Evolutionary conservation across 2,113 vertebrate species (phyloP).

Genomic region (Synchiropus splendidus): DNA sequence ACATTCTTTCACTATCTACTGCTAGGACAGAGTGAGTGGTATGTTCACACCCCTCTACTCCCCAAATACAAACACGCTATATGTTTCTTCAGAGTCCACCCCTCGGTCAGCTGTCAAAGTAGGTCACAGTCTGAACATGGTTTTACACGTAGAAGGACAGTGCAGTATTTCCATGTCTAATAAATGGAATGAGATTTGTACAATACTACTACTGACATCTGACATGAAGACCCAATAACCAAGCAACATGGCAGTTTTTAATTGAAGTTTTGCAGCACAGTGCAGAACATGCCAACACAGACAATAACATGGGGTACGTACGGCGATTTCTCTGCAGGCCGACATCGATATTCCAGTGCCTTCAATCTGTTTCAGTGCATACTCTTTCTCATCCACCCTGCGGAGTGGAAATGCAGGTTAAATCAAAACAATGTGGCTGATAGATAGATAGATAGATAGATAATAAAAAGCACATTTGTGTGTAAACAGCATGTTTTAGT

Average conservation of each 20-base stretch:
- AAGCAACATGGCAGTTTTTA: too few relatives aligned
- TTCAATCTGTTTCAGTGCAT: conserved; percentile 99
- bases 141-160: too few relatives aligned
- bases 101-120: too few relatives aligned
- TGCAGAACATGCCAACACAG: too few relatives aligned
- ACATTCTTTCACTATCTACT: conserved; percentile 11
- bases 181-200: too few relatives aligned
- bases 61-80: neutral
- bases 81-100: neutral
- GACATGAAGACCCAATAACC: too few relatives aligned
- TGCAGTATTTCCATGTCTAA: too few relatives aligned
- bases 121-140: neutral
- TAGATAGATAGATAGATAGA: neutral
- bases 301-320: too few relatives aligned
- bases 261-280: too few relatives aligned
- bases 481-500: too few relatives aligned
- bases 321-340: conserved; percentile 98
- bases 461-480: too few relatives aligned
- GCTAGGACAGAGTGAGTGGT: conserved; percentile 6
- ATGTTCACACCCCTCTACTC: neutral
- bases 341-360: conserved; percentile 99
- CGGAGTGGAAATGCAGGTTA: conserved; percentile 22
- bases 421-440: conserved; percentile 6
- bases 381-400: conserved; percentile 98
- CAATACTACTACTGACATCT: too few relatives aligned